These are phyloP conservation scores for Lasioglossum zephyrum DNA, from an alignment of 2,888 invertebrate species.

Conservation along the genomic window DNA sequence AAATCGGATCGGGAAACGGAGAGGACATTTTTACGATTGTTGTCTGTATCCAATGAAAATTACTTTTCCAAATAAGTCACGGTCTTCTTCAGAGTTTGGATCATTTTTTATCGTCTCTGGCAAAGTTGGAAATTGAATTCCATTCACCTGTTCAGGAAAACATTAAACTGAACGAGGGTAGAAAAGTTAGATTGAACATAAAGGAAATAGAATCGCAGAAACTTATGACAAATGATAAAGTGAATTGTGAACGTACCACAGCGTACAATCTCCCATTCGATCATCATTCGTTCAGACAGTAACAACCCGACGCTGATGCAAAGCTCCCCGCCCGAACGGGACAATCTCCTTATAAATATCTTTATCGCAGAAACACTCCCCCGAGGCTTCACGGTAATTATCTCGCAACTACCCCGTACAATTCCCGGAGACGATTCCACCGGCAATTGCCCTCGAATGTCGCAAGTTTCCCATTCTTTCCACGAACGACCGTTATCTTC, in stretches of 20 bases:
- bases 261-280: not conserved
- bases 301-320: not conserved
- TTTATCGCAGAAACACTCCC: conserved; percentile 1
- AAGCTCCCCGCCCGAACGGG: not conserved
- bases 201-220: not conserved
- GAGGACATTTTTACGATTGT: too few relatives aligned
- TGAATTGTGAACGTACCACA: not conserved
- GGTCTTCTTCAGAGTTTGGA: not conserved
- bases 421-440: not conserved
- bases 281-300: not conserved
- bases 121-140: not conserved
- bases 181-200: not conserved
- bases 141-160: not conserved
- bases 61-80: not conserved
- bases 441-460: not conserved
- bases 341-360: not conserved
- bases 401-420: not conserved
- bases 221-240: not conserved
- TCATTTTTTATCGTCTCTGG: not conserved
- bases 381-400: not conserved
- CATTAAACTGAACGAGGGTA: not conserved
- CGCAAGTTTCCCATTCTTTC: not conserved
- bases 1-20: not conserved
- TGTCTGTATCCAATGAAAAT: not conserved
- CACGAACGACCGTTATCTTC: conserved; percentile 14